Evolutionary conservation across 2,888 invertebrate genomes (phyloP).

Genomic region (Amphipyra berbera): DNA sequence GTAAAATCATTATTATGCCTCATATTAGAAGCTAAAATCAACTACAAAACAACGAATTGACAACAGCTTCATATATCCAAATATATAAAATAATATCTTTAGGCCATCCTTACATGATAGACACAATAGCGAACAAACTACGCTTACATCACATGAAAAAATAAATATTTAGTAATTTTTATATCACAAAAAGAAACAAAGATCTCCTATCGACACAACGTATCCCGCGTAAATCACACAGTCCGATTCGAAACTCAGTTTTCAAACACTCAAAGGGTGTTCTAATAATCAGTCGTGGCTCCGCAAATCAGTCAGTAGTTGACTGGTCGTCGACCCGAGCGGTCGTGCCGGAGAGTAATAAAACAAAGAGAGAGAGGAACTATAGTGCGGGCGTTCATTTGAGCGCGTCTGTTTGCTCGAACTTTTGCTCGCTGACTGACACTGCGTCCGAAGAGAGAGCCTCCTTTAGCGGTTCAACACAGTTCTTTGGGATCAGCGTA

Average conservation of each 20-base stretch:
- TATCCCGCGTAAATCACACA: conserved; percentile 26
- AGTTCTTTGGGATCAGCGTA: conserved; percentile 96
- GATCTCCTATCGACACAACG: not conserved
- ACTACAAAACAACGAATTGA: conserved; percentile 5
- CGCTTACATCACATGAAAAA: not conserved
- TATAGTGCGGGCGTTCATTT: conserved; percentile 69
- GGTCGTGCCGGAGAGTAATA: conserved; percentile 37
- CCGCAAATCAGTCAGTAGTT: conserved; percentile 30
- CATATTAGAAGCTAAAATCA: conserved; percentile 1
- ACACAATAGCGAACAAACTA: not conserved
- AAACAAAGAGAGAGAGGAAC: conserved; percentile 67
- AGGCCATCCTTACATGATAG: conserved; percentile 23
- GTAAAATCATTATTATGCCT: conserved; percentile 3
- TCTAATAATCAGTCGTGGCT: conserved; percentile 55
- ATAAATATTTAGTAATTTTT: no score
- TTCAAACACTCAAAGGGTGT: conserved; percentile 54
- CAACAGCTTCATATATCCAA: conserved; percentile 4
- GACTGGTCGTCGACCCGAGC: conserved; percentile 23
- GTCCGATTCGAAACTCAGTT: conserved; percentile 43
- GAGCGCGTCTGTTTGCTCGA: conserved; percentile 79
- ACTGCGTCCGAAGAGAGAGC: conserved; percentile 95
- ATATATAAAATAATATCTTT: conserved; percentile 17
- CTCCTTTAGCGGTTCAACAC: conserved; percentile 94
- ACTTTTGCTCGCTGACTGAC: conserved; percentile 93
- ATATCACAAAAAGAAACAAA: conserved; percentile 11